Evolutionary conservation across 2,113 vertebrate species (phyloP).

Genomic region (Plotosus lineatus): DNA sequence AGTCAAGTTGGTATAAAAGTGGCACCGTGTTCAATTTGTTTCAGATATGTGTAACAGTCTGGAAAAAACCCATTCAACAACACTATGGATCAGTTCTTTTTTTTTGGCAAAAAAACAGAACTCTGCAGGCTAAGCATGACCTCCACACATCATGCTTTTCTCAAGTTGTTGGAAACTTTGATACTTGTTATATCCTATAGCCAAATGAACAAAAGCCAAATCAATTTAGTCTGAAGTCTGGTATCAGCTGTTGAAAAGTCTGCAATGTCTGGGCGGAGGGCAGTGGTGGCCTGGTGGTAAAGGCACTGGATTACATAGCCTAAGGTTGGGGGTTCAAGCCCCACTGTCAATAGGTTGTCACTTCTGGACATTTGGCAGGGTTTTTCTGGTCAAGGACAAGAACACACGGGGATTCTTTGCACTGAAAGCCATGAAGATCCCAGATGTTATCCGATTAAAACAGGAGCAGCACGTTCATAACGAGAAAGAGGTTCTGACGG

Average conservation of each 20-base stretch:
- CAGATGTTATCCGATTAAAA: slow-evolving; percentile 91
- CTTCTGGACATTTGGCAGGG: slow-evolving; percentile 92
- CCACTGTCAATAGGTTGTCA: no score
- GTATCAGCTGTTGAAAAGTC: neutral
- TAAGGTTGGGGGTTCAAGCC: no score
- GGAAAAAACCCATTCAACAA: neutral
- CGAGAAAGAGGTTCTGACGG: slow-evolving; percentile 90
- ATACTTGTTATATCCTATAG: neutral
- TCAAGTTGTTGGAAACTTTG: neutral
- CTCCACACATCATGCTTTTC: neutral
- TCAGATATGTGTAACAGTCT: neutral
- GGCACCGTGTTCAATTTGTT: neutral
- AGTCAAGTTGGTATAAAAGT: neutral
- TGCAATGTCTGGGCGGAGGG: neutral
- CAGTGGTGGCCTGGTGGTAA: no score
- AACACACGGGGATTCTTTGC: slow-evolving; percentile 79
- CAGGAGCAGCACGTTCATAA: slow-evolving; percentile 97
- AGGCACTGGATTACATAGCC: no score
- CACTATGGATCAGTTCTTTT: neutral
- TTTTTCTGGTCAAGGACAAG: slow-evolving; percentile 90
- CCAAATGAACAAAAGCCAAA: slow-evolving; percentile 1
- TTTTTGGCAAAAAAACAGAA: neutral
- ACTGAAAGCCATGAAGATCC: slow-evolving; percentile 95
- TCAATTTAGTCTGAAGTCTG: neutral
- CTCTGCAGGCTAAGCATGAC: neutral